Base-by-base conservation (phyloP, 2,888 invertebrate species). In the Spilarctia lutea region DNA sequence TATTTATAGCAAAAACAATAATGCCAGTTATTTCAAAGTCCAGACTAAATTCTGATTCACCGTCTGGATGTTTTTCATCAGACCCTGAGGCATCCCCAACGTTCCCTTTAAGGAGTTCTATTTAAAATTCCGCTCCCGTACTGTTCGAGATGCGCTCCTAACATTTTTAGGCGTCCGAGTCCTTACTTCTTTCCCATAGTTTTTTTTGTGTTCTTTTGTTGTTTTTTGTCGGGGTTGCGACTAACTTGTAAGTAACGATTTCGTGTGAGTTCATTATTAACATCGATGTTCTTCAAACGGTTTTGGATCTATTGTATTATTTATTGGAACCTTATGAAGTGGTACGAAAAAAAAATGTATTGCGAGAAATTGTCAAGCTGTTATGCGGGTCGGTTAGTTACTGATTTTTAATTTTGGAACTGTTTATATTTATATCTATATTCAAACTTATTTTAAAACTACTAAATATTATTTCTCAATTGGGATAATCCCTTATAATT, bases 71-170 rank as follows among this genome's bases (percentile, higher is more conserved):
- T 88, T 91, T 91, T 91, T 90, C 86, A 86, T 85, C 87, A 85
- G 81, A 82, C 81, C 83, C 86, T 80, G 67, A 90, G 86, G 87
- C 86, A 92, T 92, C 88, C 90, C 90, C 88, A 84, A 81, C 88
- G 86, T 87, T 86, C 93, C 94, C 88, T 92, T 90, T 90, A 91
- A 91, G 93, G 91, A 89, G 88, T 86, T 87, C 92, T 94, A 87
- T 90, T 95, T 95, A 91, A 94, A 93, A 95, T 95, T 95, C 95
- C 93, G 78, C 88, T 91, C 92, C 88, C 93, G 95, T 94, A 89
- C 88, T 74, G 79, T 74, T 81, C 82, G 86, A 90, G 90, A 89
- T 90, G 92, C 92, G 90, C 88, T 91, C 92, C 92, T 79, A 88
- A 93, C 94, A 95, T 95, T 91, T 92, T 94, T 93, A 90, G 92